Evolutionary conservation across 2,113 vertebrate genomes (phyloP).

Genomic region (Ranitomeya imitator): DNA sequence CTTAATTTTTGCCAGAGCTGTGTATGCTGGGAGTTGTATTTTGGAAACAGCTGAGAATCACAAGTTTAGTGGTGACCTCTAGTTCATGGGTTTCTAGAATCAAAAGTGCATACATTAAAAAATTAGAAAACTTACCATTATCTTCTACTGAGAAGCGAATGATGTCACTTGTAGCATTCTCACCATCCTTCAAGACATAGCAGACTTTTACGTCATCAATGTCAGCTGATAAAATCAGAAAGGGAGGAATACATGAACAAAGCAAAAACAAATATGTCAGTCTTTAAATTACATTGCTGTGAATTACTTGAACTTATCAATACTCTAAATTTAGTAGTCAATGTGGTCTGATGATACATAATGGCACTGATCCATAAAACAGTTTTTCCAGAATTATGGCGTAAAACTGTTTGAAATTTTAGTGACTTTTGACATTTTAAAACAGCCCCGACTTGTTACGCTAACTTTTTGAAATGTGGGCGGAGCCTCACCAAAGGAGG

Average conservation of each 20-base stretch:
- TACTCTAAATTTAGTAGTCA: too few relatives aligned
- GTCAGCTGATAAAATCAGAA: constrained; percentile 70
- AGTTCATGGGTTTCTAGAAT: background rate
- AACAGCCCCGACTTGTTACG: too few relatives aligned
- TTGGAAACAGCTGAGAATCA: background rate
- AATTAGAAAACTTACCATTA: constrained; percentile 71
- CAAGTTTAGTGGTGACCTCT: background rate
- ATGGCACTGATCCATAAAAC: too few relatives aligned
- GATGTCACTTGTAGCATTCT: constrained; percentile 79
- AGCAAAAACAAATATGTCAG: background rate
- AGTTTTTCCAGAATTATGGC: too few relatives aligned
- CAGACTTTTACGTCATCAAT: constrained; percentile 83
- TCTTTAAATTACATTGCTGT: background rate
- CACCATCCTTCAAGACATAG: constrained; percentile 77
- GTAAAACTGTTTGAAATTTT: too few relatives aligned
- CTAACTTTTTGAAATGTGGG: too few relatives aligned
- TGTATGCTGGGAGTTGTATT: background rate
- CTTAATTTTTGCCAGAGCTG: too few relatives aligned
- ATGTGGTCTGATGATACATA: too few relatives aligned
- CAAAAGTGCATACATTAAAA: background rate
- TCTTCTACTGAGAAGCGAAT: constrained; percentile 87
- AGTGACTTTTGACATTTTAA: too few relatives aligned
- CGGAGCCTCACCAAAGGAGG: too few relatives aligned
- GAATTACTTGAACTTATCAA: background rate
- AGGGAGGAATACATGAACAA: background rate